These are phyloP conservation scores for Gobionotothen gibberifrons DNA, from an alignment of 2,797 vertebrate species.

Conservation along the genomic window DNA sequence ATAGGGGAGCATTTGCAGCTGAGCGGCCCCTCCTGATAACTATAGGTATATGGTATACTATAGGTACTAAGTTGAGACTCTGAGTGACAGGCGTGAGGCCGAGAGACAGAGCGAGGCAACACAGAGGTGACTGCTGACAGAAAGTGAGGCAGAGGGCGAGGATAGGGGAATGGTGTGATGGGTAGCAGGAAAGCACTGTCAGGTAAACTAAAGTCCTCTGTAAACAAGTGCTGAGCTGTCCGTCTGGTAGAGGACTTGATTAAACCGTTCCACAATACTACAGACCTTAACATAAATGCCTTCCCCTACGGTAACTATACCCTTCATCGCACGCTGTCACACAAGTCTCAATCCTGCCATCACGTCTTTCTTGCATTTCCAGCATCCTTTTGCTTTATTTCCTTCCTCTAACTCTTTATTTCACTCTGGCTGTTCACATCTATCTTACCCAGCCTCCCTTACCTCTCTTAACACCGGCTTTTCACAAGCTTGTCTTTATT, in stretches of 20 bases:
- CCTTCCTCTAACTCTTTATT: background rate
- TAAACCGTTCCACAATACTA: conserved; percentile 62
- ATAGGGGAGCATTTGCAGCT: conserved; percentile 26
- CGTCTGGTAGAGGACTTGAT: conserved; percentile 77
- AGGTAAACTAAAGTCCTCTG: conserved; percentile 72
- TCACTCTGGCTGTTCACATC: conserved; percentile 9
- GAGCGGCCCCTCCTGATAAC: conserved; percentile 35
- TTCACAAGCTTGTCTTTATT: background rate
- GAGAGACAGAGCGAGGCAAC: conserved; percentile 12
- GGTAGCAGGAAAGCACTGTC: conserved; percentile 56
- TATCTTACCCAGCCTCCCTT: background rate
- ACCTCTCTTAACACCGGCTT: conserved; percentile 18
- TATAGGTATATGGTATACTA: no score
- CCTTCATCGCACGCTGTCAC: conserved; percentile 44
- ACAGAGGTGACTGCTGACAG: conserved; percentile 43
- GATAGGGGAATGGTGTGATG: conserved; percentile 39
- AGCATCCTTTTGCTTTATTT: background rate
- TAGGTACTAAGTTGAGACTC: conserved; percentile 20
- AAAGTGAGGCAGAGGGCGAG: conserved; percentile 9
- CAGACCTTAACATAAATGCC: conserved; percentile 46
- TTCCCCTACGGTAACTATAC: conserved; percentile 60
- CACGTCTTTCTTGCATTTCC: conserved; percentile 5
- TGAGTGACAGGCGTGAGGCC: conserved; percentile 34
- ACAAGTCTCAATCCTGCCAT: conserved; percentile 10
- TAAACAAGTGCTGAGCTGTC: conserved; percentile 78